phyloP scores from a whole-genome alignment of 2,113 vertebrate species.

The Chamaetylas fuelleborni region DNA sequence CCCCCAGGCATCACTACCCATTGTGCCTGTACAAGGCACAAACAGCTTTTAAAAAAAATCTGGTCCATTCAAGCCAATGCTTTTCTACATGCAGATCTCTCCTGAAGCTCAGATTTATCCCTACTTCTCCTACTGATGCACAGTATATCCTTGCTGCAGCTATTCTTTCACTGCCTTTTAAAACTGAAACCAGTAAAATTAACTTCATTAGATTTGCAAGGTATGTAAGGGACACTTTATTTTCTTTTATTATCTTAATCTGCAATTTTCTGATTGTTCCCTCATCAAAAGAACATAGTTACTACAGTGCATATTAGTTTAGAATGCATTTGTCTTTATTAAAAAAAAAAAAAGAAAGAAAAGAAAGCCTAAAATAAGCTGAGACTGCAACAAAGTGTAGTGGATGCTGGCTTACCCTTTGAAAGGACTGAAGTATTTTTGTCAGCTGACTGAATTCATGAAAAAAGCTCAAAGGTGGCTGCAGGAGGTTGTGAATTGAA shows the following conservation, averaged over 20 bases:
- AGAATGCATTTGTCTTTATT: background rate
- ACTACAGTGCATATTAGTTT: background rate
- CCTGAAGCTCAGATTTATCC: background rate
- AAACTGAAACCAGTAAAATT: background rate
- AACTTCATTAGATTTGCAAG: background rate
- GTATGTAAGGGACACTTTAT: background rate
- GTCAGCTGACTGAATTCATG: background rate
- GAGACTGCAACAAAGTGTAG: background rate
- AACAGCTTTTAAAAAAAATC: background rate
- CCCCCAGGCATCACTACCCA: background rate
- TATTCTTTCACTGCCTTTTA: background rate
- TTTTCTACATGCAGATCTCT: background rate
- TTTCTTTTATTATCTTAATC: background rate
- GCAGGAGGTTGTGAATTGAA: background rate
- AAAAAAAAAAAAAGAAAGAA: background rate
- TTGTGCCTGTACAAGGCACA: background rate
- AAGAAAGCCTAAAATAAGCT: background rate
- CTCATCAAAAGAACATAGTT: background rate
- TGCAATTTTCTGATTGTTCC: background rate
- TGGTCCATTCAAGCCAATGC: background rate
- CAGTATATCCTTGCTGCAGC: fast-evolving
- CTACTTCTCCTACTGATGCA: background rate
- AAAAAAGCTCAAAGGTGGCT: background rate
- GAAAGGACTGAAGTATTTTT: background rate
- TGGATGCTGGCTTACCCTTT: background rate